Evolutionary conservation across 2,888 invertebrate genomes (phyloP).

Genomic region (Acronicta leporina): DNA sequence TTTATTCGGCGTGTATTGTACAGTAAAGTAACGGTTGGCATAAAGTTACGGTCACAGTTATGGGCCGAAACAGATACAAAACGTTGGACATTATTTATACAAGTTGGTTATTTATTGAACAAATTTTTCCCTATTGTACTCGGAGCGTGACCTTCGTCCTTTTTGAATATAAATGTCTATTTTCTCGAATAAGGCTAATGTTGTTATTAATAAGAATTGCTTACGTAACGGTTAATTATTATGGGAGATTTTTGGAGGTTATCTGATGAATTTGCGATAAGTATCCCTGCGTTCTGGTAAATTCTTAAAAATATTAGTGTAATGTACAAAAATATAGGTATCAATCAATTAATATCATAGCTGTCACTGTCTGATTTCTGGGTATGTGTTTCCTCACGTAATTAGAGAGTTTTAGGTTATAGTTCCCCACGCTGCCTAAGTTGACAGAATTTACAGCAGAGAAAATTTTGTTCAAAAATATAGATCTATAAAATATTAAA

Average conservation of each 20-base stretch:
- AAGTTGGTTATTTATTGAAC: constrained; percentile 61
- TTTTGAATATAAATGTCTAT: constrained; percentile 39
- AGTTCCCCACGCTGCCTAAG: no score
- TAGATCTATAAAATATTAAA: no score
- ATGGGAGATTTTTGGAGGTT: constrained; percentile 13
- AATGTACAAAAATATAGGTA: no score
- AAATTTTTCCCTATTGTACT: constrained; percentile 53
- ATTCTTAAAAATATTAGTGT: no score
- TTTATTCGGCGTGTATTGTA: constrained; percentile 54
- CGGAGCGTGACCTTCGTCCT: constrained; percentile 37
- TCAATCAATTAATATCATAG: no score
- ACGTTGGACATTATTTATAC: constrained; percentile 63
- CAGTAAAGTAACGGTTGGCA: constrained; percentile 46
- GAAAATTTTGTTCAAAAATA: no score
- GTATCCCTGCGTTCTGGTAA: no score
- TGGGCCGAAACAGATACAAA: constrained; percentile 64
- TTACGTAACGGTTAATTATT: constrained; percentile 14
- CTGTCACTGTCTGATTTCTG: no score
- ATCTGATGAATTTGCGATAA: constrained; percentile 1
- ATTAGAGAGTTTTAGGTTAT: no score
- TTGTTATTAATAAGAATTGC: constrained; percentile 30
- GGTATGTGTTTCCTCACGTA: no score
- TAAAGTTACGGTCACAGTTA: constrained; percentile 54
- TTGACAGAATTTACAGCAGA: no score
- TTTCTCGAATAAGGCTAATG: constrained; percentile 32